Base-by-base conservation (phyloP, 2,888 invertebrate genomes). In the Desoria tigrina region DNA sequence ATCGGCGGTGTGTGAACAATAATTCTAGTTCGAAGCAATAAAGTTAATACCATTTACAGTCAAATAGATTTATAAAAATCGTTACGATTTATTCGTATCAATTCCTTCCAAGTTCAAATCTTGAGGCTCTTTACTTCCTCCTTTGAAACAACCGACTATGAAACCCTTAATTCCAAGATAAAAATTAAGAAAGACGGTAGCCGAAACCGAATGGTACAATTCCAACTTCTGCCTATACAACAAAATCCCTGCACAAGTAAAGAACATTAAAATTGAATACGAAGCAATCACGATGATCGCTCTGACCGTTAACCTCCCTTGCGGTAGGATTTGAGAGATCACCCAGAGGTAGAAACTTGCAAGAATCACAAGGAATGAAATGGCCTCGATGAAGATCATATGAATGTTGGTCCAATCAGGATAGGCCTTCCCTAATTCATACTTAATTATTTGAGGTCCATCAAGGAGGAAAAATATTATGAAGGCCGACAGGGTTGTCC, bases 361-460 rank as follows among this genome's bases (percentile, higher is more conserved):
- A 9, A 59, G 24, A 18, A 59, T 59, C 23, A 51, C 18, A 16
- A 58, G 7, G 26, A 58, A 21, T n/a, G 59, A 27, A 16, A 64
- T 2, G 0, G 42, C 24, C n/a, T 64, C 59, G 27, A 42, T 27
- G n/a, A 54, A 2, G 14, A 16, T 23, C 14, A n/a, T 26, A 42
- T 61, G 23, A 54, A 1, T n/a, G 27, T 11, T 14, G 16, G 39
- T 1, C 26, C 39, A 6, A 16, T 16, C 4, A 14, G 24, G 4
- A 59, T n/a, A 49, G 11, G 39, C 18, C 16, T 27, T n/a, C n/a
- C 58, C 53, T 11, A 64, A 18, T 42, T 65, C 65, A 32, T 65
- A 45, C n/a, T 54, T 59, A 4, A 60, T 32, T 1, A 65, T 54
- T 23, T 60, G 60, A 4, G 59, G 55, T 37, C 42, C 60, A 11